phyloP scores from a whole-genome alignment of 2,888 invertebrate species.

The Zhuqinia jingwanae region DNA sequence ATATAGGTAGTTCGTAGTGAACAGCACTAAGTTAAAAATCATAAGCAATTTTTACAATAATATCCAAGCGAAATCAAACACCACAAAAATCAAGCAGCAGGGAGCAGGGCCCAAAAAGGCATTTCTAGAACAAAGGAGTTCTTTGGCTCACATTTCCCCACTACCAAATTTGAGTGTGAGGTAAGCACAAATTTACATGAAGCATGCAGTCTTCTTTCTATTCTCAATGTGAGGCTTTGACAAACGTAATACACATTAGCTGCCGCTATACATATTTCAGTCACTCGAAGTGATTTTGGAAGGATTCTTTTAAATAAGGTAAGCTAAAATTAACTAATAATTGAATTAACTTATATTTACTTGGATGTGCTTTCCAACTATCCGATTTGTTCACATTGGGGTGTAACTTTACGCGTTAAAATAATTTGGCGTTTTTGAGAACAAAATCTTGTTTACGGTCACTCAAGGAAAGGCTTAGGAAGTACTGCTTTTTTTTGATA shows the following conservation, averaged over 20 bases:
- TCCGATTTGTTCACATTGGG: background rate
- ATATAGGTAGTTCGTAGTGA: too few relatives aligned
- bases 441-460: background rate
- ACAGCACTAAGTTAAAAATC: too few relatives aligned
- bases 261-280: background rate
- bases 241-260: background rate
- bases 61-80: too few relatives aligned
- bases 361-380: background rate
- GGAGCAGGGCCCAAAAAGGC: background rate
- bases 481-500: background rate
- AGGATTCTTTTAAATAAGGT: constrained; percentile 28
- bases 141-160: background rate
- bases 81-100: too few relatives aligned
- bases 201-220: constrained; percentile 25
- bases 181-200: background rate
- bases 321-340: background rate
- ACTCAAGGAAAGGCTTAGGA: constrained; percentile 22
- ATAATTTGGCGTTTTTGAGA: background rate
- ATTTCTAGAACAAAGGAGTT: background rate
- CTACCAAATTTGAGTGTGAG: background rate
- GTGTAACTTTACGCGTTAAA: background rate
- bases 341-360: background rate
- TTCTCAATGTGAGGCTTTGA: constrained; percentile 17
- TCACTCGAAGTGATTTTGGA: background rate
- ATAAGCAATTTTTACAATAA: too few relatives aligned